A percentile compares a stretch with the other conserved stretches of the same genome.
Conservation (phyloP, 2,797 vertebrate genomes). For the Premnoplex brunnescens region DNA sequence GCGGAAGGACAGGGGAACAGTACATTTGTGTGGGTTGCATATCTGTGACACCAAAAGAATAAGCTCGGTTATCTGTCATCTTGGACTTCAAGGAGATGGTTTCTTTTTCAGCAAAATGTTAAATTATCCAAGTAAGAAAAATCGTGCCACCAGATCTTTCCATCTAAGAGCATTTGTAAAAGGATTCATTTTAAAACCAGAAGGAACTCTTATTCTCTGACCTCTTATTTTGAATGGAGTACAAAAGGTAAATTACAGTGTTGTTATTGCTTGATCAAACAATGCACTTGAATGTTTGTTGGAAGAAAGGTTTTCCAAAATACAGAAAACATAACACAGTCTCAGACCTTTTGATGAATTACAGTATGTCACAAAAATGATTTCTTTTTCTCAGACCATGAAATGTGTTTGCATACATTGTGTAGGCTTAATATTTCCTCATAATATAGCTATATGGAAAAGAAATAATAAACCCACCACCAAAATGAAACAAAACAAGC, state of each 20-base stretch:
- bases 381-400: neutral
- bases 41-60: neutral
- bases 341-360: conserved; percentile 42
- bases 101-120: conserved; percentile 13
- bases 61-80: neutral
- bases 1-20: neutral
- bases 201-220: neutral
- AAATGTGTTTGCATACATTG: conserved; percentile 18
- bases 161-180: conserved; percentile 14
- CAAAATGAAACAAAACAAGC: conserved; percentile 4
- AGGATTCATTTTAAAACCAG: conserved; percentile 1
- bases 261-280: conserved; percentile 55
- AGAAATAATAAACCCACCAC: neutral
- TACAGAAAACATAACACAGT: neutral
- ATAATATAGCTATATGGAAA: neutral
- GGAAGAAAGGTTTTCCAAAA: conserved; percentile 31
- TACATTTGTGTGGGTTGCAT: neutral
- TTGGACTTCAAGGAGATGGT: neutral
- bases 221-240: conserved; percentile 34
- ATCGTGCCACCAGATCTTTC: neutral
- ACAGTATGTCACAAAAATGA: neutral
- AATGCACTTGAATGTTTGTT: conserved; percentile 19
- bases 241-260: conserved; percentile 14
- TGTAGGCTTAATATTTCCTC: conserved; percentile 18
- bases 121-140: neutral